Base-by-base conservation (phyloP, 2,888 invertebrate species). In the Mythimna ferrago region DNA sequence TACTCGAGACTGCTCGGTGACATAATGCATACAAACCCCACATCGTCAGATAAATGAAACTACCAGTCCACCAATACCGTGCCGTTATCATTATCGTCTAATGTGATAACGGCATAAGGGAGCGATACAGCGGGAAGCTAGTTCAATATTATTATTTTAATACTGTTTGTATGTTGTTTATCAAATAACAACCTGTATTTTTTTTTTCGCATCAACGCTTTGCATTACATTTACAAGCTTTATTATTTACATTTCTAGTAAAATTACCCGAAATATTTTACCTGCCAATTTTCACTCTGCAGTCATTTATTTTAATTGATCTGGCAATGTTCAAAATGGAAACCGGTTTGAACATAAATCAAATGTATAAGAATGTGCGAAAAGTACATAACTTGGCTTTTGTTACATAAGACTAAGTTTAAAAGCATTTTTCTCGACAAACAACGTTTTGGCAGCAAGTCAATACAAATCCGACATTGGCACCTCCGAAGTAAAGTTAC, bases 381-480 rank as follows among this genome's bases (percentile, higher is more conserved):
- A 62, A n/a, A 16, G n/a, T 7, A 26, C 6, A 41, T 41, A 16
- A 14, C 7, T 61, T 69, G 32, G 32, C 14, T 48, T 60, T 51
- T 41, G 78, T 64, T 60, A 64, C 32, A 44, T 65, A 61, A 56
- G 7, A 16, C 26, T 51, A 56, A 78, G 35, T 72, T 76, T 72
- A 53, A 72, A 71, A 72, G 48, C 78, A 65, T 41, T 76, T 77
- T 77, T 77, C 71, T 51, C 48, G 60, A 65, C 54, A 78, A 72
- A 78, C 76, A 76, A 65, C 56, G 44, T 76, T 65, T 76, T 78
- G 76, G 78, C 76, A 71, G 6, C 38, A n/a, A 35, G 48, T 71
- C 76, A 71, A 71, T 77, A 77, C 14, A 54, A 54, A 77, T 51
- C 32, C 19, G 51, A 62, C 48, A 53, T 78, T 78, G 57, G 54